Base-by-base conservation (phyloP, 1,140 invertebrate species). In the Geopemphigus sp. region DNA sequence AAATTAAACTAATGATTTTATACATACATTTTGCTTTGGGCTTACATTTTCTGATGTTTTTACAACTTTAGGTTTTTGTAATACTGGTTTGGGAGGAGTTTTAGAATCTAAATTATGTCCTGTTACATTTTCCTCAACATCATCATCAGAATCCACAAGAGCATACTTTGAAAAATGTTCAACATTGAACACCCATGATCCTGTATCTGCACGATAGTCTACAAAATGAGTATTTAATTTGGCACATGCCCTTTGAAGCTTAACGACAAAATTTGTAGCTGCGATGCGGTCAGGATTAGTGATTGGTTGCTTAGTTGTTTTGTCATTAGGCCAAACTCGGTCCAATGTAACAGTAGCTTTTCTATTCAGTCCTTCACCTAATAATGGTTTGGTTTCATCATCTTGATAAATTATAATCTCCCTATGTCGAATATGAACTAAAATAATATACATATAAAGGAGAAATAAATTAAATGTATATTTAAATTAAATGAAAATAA, bases 151-250 rank as follows among this genome's bases (percentile, higher is more conserved):
- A 83, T 97, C 96, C 80, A 92, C 92, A 11, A 98, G 86, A 4
- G 95, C 95, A 86, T 99, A 98, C 85, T 98, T 98, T 0, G 96
- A 98, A 86, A 98, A 99, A 87, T 98, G 97, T 81, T 96, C 92
- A 39, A 97, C 95, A 91, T 92, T 84, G 83, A 94, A 95, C 47
- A 93, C 95, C 97, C 97, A 99, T 24, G 95, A 96, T 12, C 98
- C 98, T 56, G 95, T 98, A 84, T 95, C 92, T 0, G 96, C 93
- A 1, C 94, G 88, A 85, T 99, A 99, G 84, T 99, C 97, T 19
- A 98, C 90, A 84, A 99, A 99, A 68, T 91, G 90, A 0, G 95
- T 95, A 72, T 92, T 91, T 83, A 98, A 91, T 84, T 94, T 95
- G 64, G 90, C 89, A 80, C 95, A 96, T 5, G 93, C 92, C 68